Percentiles rank a stretch among this genome's conserved stretches.
phyloP scores from a whole-genome alignment of 2,113 vertebrate genomes.

The Gymnobelideus leadbeateri region DNA sequence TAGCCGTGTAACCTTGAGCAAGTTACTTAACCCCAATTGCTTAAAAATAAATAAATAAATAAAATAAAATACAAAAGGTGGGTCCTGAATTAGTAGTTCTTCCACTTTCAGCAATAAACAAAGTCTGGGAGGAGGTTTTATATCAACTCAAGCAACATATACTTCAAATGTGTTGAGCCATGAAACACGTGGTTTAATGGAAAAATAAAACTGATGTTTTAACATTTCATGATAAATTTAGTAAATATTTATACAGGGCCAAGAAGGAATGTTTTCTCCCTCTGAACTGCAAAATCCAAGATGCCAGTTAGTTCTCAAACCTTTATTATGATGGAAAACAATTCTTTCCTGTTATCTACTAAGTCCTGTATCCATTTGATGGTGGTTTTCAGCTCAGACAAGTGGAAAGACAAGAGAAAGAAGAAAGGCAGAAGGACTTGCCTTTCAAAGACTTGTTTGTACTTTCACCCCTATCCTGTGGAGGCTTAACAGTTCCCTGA shows the following conservation, averaged over 20 bases:
- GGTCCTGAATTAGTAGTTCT: background rate
- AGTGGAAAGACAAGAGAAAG: conserved; percentile 35
- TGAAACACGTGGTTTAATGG: background rate
- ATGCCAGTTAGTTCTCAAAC: background rate
- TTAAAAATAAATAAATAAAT: no score
- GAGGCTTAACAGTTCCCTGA: background rate
- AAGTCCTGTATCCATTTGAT: background rate
- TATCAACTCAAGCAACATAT: background rate
- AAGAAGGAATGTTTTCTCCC: background rate
- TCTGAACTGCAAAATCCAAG: background rate
- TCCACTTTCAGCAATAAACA: conserved; percentile 7
- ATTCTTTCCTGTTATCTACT: conserved; percentile 13
- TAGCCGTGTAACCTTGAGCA: no score
- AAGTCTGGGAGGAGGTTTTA: background rate
- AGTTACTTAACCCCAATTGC: no score
- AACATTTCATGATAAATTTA: conserved; percentile 33
- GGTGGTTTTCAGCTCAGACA: background rate
- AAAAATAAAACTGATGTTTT: background rate
- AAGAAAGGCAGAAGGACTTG: background rate
- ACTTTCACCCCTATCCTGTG: background rate
- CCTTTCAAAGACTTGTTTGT: conserved; percentile 8
- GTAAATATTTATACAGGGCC: conserved; percentile 5
- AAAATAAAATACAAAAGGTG: background rate
- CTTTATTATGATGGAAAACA: conserved; percentile 36
- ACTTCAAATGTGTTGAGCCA: background rate